Percentiles rank a stretch among this genome's conserved stretches.
Conservation (phyloP, 1,140 invertebrate species). For the Heliconius melpomene region DNA sequence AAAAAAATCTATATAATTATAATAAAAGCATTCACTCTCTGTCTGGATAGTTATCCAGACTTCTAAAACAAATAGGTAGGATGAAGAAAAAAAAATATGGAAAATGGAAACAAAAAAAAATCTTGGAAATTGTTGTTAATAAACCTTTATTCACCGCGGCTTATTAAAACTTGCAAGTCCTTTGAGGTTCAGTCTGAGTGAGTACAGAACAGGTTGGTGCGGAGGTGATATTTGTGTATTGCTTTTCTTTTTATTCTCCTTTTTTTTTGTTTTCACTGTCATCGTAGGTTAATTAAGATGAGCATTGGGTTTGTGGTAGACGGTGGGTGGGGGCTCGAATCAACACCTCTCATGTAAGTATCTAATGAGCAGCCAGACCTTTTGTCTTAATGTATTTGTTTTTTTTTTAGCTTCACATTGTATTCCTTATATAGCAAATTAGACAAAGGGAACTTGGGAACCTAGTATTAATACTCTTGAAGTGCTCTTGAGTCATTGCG, state of each 20-base stretch:
- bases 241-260: background rate
- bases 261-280: no score
- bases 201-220: background rate
- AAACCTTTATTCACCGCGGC: background rate
- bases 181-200: constrained; percentile 3
- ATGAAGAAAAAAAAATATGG: background rate
- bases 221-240: background rate
- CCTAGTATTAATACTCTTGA: no score
- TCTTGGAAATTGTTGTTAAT: constrained; percentile 7
- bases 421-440: no score
- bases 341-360: no score
- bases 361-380: no score
- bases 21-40: background rate
- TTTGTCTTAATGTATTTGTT: no score
- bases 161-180: constrained; percentile 7
- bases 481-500: no score
- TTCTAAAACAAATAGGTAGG: background rate
- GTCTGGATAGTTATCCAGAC: background rate
- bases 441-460: no score
- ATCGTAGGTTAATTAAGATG: no score
- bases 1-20: background rate
- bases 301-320: no score
- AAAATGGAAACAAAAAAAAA: background rate
- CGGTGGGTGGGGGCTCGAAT: no score
- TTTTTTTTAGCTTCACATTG: no score